These are phyloP conservation scores for Bambusicola thoracicus DNA, from an alignment of 2,113 vertebrate genomes.

Conservation along the genomic window DNA sequence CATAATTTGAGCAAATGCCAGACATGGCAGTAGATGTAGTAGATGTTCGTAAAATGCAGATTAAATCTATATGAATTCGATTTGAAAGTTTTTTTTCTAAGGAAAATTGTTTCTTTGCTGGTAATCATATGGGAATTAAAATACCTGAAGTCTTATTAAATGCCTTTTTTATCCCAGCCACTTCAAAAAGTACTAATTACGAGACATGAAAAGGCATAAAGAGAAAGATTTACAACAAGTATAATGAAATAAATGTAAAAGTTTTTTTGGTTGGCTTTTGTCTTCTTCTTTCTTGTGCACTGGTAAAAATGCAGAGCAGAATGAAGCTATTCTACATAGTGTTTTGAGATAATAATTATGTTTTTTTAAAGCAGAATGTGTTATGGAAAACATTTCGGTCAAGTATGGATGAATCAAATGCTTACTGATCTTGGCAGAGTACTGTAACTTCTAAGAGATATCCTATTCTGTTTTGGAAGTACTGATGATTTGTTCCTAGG, in stretches of 20 bases:
- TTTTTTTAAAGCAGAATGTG: not conserved
- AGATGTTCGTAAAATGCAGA: not conserved
- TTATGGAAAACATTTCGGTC: not conserved
- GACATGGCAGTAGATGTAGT: not conserved
- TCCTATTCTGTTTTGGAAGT: not conserved
- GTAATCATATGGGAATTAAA: not conserved
- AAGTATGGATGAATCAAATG: not conserved
- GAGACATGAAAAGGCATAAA: not conserved
- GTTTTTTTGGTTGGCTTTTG: not conserved
- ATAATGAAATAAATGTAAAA: not conserved
- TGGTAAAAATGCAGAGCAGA: not conserved
- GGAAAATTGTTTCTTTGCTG: not conserved
- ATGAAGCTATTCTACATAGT: not conserved
- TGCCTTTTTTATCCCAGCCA: not conserved
- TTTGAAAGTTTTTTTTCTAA: not conserved
- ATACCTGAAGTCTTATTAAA: not conserved
- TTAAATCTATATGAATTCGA: not conserved
- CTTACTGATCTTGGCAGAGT: not conserved
- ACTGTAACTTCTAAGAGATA: not conserved
- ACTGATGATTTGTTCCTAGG: not conserved
- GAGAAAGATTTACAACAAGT: not conserved
- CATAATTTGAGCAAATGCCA: not conserved
- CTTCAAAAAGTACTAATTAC: not conserved
- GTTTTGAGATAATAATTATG: not conserved
- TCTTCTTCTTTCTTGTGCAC: rapidly evolving